Conservation (phyloP, 2,888 invertebrate genomes). For the Acrobasis suavella region DNA sequence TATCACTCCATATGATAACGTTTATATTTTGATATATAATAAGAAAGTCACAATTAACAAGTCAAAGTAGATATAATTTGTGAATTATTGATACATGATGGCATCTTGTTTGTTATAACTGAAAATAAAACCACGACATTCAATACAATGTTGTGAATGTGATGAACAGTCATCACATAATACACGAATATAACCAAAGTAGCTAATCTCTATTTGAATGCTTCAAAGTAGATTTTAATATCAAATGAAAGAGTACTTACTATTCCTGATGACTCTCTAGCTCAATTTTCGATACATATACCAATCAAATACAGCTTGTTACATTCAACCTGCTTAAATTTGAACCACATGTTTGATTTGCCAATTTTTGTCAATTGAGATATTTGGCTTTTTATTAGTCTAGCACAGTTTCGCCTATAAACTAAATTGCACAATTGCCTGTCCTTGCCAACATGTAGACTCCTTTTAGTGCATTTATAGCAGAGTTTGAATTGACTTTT, state of each 20-base stretch:
- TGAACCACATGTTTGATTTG: conserved; percentile 1
- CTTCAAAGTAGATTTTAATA: conserved; percentile 9
- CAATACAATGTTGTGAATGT: background rate
- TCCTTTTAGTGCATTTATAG: background rate
- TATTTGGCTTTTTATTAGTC: conserved; percentile 4
- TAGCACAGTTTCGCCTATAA: background rate
- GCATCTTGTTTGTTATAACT: background rate
- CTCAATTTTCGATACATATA: conserved; percentile 2
- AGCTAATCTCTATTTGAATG: conserved; percentile 4
- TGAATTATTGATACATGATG: background rate
- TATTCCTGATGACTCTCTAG: background rate
- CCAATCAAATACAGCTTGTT: background rate
- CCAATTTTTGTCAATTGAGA: background rate
- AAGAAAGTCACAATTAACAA: no score
- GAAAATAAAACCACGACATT: background rate
- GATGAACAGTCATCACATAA: background rate
- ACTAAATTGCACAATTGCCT: conserved; percentile 2
- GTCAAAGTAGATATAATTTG: background rate
- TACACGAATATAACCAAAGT: background rate
- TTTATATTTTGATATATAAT: no score
- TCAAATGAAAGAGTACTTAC: background rate
- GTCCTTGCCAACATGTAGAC: background rate
- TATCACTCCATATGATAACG: no score
- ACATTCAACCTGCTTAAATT: background rate
- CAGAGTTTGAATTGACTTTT: background rate